Evolutionary conservation across 1,140 invertebrate species (phyloP), one percentile per base, ranked within the genome.

Genomic region (Calycopis cecrops): DNA sequence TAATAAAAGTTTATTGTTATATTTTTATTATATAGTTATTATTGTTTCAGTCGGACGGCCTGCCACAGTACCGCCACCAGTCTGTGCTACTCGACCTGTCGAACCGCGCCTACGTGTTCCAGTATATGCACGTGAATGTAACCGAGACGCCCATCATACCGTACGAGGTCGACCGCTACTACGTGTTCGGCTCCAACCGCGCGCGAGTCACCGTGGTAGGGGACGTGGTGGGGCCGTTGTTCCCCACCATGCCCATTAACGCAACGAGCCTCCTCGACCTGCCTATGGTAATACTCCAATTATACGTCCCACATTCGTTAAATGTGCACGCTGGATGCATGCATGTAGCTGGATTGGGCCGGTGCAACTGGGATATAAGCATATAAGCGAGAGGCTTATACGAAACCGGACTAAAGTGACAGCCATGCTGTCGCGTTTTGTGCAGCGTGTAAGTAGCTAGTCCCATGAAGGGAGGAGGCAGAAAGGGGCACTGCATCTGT

Each of bases 121-220:
- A 98, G 68, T 97, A 98, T 75, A 93, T 99, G 91, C 96, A 99
- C 82, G 94, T 99, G 0, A 97, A 97, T 74, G 92, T 98, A 4
- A 98, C 97, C 0, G 95, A 97, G 75, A 95, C 93, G 0, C 97
- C 96, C 0, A 91, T 96, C 53, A 95, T 97, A 53, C 94, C 97
- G 0, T 97, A 98, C 69, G 93, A 96, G 58, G 83, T 80, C 54
- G 76, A 85, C 71, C 92, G 97, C 63, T 96, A 97, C 76, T 99
- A 97, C 79, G 93, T 99, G n/a, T 97, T 94, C 72, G 97, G 96
- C 0, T 99, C 97, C 0, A 97, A 97, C 71, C 91, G 90, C 63
- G 97, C 96, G 8, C 90, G 90, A 9, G 90, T 99, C n/a, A 94
- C 94, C 1, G 83, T 99, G 0, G 95, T 98, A 9, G 97, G 98